These are phyloP conservation scores for Elaphurus davidianus DNA, from an alignment of 2,113 vertebrate genomes.

Conservation along the genomic window DNA sequence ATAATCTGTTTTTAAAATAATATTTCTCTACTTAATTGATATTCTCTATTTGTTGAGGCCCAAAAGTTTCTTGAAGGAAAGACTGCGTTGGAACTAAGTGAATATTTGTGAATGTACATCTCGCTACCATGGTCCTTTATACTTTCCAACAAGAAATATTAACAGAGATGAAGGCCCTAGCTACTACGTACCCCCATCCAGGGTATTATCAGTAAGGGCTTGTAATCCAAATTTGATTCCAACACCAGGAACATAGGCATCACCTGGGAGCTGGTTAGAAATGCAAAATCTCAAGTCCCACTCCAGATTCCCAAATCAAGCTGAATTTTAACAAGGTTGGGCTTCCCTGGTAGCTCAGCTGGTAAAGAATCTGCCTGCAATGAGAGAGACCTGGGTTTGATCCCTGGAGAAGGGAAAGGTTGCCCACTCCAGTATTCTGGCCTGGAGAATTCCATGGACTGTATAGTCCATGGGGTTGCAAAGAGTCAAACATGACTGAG, in stretches of 20 bases:
- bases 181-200: background rate
- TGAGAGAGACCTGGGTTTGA: background rate
- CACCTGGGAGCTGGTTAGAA: background rate
- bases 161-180: background rate
- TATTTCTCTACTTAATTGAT: background rate
- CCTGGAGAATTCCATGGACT: background rate
- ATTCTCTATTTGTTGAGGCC: background rate
- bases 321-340: background rate
- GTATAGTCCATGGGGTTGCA: background rate
- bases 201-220: background rate
- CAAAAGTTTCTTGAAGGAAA: background rate
- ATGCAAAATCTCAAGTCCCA: background rate
- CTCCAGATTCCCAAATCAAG: background rate
- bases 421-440: background rate
- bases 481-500: background rate
- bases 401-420: background rate
- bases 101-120: background rate
- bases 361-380: background rate
- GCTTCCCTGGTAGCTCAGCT: background rate
- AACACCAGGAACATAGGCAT: background rate
- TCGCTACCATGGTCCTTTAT: background rate
- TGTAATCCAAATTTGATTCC: no score
- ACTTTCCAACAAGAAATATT: background rate
- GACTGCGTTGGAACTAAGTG: background rate
- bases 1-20: background rate